Base-by-base conservation (phyloP, 2,797 vertebrate genomes). In the Galago senegalensis region DNA sequence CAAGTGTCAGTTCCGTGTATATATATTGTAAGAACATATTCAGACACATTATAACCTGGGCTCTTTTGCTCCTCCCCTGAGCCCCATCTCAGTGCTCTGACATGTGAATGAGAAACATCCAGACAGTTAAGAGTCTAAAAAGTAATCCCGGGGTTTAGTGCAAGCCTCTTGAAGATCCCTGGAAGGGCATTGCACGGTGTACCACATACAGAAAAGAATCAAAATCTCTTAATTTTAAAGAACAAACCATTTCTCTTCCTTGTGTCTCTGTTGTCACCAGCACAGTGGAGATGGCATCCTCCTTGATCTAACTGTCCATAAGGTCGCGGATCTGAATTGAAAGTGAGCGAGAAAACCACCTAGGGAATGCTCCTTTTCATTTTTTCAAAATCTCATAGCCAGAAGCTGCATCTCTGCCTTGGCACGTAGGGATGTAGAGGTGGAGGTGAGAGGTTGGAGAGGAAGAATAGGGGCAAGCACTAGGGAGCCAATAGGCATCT, bases 121-220 rank as follows among this genome's bases (percentile, higher is more conserved):
- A 72, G 61, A 84, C 58, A 83, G 75, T 23, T 43, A 61, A 70
- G 86, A 93, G 43, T 70, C 70, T 84, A 83, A 61, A 40, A 67
- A 93, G 16, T 67, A 84, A 89, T 65, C 80, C 75, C 89, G 53
- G 80, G 43, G 23, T 86, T 94, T 75, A 40, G 12, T 25, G 79
- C 79, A 67, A 87, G 31, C 49, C 37, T 27, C 37, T 53, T 43
- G 18, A 93, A 80, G 17, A 72, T 34, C 31, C 53, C n/a, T 34
- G 88, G 85, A 63, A 83, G 21, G 61, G 27, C 53, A 27, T 70
- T 79, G 37, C 43, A 40, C 18, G 29, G 6, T 21, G 34, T n/a
- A 49, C 46, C 58, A 49, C 18, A 20, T 72, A 37, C 27, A 31
- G 40, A 72, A 79, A 29, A 60, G n/a, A 61, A 16, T 21, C 11